Evolutionary conservation across 2,888 invertebrate species (phyloP).

Genomic region (Sminthurinus aureus): DNA sequence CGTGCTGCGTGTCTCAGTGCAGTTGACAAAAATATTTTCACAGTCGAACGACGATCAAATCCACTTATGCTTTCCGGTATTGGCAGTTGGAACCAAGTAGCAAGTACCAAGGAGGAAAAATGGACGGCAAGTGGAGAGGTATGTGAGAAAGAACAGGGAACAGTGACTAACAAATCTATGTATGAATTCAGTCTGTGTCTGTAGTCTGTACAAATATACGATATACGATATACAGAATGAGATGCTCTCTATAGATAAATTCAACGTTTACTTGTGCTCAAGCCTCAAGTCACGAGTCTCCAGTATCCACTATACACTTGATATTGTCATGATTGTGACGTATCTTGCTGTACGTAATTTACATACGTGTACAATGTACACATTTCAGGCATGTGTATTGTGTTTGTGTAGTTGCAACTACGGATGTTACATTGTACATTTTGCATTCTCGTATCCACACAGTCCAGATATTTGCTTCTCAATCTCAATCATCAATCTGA

Average conservation of each 20-base stretch:
- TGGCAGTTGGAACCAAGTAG: not conserved
- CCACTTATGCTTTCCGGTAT: slow-evolving; percentile 24
- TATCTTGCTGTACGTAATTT: too few relatives aligned
- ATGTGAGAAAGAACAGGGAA: not conserved
- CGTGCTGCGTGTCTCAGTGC: slow-evolving; percentile 24
- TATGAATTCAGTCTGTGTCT: too few relatives aligned
- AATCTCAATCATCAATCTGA: too few relatives aligned
- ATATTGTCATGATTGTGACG: too few relatives aligned
- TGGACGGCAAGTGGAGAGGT: not conserved
- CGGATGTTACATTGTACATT: too few relatives aligned
- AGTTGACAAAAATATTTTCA: slow-evolving; percentile 39
- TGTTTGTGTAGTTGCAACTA: too few relatives aligned
- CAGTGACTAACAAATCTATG: not conserved
- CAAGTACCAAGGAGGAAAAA: not conserved
- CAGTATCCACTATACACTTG: not conserved
- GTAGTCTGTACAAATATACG: not conserved
- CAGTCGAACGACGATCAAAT: slow-evolving; percentile 28
- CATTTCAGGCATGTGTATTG: too few relatives aligned
- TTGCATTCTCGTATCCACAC: too few relatives aligned
- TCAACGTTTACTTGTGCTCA: not conserved
- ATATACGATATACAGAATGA: not conserved
- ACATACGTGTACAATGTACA: too few relatives aligned
- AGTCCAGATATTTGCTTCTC: too few relatives aligned
- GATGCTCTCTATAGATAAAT: not conserved
- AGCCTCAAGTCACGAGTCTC: not conserved